Base-by-base conservation (phyloP, 2,888 invertebrate species). In the Nomada fabriciana region DNA sequence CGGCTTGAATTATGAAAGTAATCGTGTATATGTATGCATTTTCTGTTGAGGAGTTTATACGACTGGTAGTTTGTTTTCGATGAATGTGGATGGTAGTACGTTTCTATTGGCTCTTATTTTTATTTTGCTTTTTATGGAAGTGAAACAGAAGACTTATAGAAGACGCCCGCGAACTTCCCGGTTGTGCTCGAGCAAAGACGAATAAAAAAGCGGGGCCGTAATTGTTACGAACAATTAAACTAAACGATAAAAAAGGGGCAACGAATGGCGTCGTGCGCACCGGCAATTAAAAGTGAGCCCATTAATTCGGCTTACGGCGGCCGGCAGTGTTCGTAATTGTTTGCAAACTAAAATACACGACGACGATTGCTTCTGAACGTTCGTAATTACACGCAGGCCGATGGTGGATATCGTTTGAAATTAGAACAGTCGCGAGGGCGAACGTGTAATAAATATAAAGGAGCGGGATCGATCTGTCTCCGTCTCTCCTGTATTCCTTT, bases 211-310 rank as follows among this genome's bases (percentile, higher is more conserved):
- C 53, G 57, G 59, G 23, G 18, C 18, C 43, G 53, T 71, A 74
- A 70, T 75, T 71, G 78, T 83, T 76, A 68, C 74, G 76, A 83
- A 75, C 74, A 78, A 83, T 83, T 83, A 83, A 74, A 78, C 52
- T 60, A 67, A 69, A 70, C 52, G 76, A 25, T 15, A 42, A 36
- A 50, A 20, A 65, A 61, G 20, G 42, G 15, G 42, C 13, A 52
- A 47, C 53, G 76, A 68, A 63, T 29, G 70, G 53, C 23, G 57
- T 25, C 55, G 60, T 53, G 20, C 29, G 60, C 50, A 60, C 42
- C 55, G 75, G 69, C 76, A 86, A 86, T 86, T 86, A 87, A 87
- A 86, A 82, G 80, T 60, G 76, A 73, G 59, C 59, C 75, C 68
- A 87, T 86, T 86, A 87, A 70, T 76, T 73, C 73, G 73, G 61